Conservation (phyloP, 2,888 invertebrate species). For the Heteropelma amictum region DNA sequence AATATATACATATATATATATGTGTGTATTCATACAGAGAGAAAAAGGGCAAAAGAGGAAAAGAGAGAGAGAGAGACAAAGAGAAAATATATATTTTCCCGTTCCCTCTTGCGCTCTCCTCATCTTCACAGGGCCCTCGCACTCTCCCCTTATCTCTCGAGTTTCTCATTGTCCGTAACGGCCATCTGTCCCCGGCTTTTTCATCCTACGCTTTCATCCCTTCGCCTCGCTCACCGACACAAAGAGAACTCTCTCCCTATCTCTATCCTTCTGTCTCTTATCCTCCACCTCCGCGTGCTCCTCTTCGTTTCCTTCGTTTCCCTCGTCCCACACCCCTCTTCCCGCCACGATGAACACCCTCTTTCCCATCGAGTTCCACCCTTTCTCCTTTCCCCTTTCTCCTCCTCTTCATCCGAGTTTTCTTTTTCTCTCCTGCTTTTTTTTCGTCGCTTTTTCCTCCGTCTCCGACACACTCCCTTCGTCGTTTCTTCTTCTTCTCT, state of each 20-base stretch:
- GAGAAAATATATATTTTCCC: conserved; percentile 15
- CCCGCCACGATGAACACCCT: conserved; percentile 54
- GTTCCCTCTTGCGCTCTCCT: conserved; percentile 26
- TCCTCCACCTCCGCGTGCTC: conserved; percentile 30
- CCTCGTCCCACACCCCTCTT: conserved; percentile 54
- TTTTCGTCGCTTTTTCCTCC: conserved; percentile 16
- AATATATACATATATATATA: neutral
- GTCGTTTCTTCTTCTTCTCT: conserved; percentile 51
- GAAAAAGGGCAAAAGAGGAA: neutral
- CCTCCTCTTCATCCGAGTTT: conserved; percentile 1
- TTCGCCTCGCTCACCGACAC: conserved; percentile 68
- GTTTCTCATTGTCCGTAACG: conserved; percentile 78
- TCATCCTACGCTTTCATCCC: conserved; percentile 75
- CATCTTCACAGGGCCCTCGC: conserved; percentile 59
- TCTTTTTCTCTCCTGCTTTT: neutral
- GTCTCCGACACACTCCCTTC: conserved; percentile 38
- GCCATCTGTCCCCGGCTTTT: conserved; percentile 77
- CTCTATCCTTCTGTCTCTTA: conserved; percentile 59
- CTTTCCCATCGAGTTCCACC: conserved; percentile 54
- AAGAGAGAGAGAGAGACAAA: neutral
- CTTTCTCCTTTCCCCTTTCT: conserved; percentile 29
- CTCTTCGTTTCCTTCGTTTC: conserved; percentile 42
- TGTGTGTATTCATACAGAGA: neutral
- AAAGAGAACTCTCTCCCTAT: conserved; percentile 69
- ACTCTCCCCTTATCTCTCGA: conserved; percentile 76